Percentiles rank a stretch among this genome's conserved stretches.
Conservation (phyloP, 2,113 vertebrate species). For the Coracopsis vasa region DNA sequence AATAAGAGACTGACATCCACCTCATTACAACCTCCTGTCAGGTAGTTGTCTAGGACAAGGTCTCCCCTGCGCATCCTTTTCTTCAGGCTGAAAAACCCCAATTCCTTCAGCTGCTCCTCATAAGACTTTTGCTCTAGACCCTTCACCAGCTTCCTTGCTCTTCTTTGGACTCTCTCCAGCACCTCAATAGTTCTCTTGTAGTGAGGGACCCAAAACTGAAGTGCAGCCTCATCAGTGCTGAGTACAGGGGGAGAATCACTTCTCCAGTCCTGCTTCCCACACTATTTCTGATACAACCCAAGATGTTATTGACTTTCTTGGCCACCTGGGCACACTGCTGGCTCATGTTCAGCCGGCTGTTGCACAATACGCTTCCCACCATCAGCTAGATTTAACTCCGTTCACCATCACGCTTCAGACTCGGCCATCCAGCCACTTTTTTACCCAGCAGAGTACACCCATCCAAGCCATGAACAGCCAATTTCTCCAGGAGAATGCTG, state of each 20-base stretch:
- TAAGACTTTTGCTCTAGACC: background rate
- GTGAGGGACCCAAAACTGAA: background rate
- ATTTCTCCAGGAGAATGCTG: background rate
- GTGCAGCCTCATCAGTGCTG: background rate
- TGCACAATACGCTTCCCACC: background rate
- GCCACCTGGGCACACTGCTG: background rate
- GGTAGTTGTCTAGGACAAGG: background rate
- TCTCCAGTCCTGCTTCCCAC: no score
- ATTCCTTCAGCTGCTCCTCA: background rate
- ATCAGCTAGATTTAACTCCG: background rate
- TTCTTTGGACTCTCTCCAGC: background rate
- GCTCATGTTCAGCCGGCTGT: background rate
- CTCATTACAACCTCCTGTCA: background rate
- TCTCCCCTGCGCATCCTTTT: background rate
- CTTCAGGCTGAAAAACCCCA: background rate
- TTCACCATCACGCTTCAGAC: background rate
- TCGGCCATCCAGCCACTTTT: accelerated
- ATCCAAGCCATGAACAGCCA: background rate
- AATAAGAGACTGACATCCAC: background rate
- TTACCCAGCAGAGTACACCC: background rate
- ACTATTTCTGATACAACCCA: accelerated
- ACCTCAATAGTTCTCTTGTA: background rate
- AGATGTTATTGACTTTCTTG: accelerated
- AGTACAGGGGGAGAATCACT: background rate
- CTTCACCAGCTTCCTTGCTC: background rate